Evolutionary conservation across 37 sponge, comb jelly and placozoan species (phyloP).

Genomic region (Lycopodina hypogea): DNA sequence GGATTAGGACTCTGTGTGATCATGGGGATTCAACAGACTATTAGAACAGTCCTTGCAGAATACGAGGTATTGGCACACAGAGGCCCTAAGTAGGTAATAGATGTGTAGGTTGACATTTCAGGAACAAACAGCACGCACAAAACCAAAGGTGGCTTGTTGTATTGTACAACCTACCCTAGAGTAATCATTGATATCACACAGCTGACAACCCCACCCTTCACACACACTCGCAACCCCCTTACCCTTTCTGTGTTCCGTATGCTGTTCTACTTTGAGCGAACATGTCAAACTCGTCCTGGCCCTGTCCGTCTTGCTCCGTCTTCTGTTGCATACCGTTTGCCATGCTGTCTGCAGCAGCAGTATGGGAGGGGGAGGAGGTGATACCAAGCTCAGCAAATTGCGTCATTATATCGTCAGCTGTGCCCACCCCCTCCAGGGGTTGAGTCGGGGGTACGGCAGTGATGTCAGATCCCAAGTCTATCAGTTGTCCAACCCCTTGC

Average conservation of each 20-base stretch:
- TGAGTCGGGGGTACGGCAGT: slow-evolving; percentile 20
- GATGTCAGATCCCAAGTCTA: slow-evolving; percentile 71
- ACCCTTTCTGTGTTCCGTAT: slow-evolving; percentile 11
- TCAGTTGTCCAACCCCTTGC: slow-evolving; percentile 46
- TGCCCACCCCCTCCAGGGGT: not conserved
- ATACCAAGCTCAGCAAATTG: slow-evolving; percentile 50
- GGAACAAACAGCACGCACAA: too few relatives aligned
- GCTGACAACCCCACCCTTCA: too few relatives aligned
- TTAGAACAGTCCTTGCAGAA: too few relatives aligned
- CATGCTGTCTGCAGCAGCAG: not conserved
- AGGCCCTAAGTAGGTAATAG: too few relatives aligned
- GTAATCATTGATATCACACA: too few relatives aligned
- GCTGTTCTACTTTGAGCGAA: slow-evolving; percentile 88
- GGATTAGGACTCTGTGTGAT: too few relatives aligned
- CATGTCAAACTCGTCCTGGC: slow-evolving; percentile 93
- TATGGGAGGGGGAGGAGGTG: not conserved
- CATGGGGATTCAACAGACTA: too few relatives aligned
- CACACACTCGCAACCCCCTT: too few relatives aligned
- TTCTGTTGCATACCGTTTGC: not conserved
- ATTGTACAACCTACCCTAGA: too few relatives aligned
- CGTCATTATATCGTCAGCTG: slow-evolving; percentile 34
- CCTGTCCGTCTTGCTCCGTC: not conserved
- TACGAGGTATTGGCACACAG: too few relatives aligned
- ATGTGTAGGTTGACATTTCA: too few relatives aligned
- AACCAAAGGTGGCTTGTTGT: too few relatives aligned